Evolutionary conservation across 2,113 vertebrate species (phyloP).

Genomic region (Grallaria varia): DNA sequence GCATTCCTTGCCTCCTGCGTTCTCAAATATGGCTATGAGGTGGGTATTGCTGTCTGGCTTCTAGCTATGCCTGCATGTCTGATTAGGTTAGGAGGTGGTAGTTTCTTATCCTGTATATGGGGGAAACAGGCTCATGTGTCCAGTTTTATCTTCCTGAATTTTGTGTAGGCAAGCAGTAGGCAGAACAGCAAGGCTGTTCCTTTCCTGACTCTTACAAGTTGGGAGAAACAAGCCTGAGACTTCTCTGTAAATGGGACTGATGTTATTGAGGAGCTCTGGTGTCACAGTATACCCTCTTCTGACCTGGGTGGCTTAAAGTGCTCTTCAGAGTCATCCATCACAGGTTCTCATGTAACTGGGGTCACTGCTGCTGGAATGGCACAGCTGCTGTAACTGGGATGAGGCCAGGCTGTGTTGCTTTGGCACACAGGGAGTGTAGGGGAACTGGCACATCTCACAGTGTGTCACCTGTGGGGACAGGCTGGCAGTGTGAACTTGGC

Average conservation of each 20-base stretch:
- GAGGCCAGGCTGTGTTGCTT: not conserved
- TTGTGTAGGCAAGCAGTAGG: not conserved
- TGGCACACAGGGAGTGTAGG: not conserved
- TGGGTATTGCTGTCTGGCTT: conserved; percentile 52
- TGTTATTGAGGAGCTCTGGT: not conserved
- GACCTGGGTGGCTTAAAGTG: not conserved
- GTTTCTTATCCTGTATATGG: not conserved
- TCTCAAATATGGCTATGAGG: conserved; percentile 94
- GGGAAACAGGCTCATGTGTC: not conserved
- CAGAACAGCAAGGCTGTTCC: not conserved
- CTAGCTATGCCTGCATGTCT: not conserved
- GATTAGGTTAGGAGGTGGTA: not conserved
- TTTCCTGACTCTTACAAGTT: not conserved
- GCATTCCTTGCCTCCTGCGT: conserved; percentile 93
- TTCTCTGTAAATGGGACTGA: not conserved
- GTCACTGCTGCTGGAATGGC: not conserved
- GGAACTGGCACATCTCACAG: not conserved
- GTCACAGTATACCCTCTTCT: not conserved
- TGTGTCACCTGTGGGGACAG: not conserved
- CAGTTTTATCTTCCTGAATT: not conserved
- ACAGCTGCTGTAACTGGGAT: not conserved
- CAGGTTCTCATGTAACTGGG: not conserved
- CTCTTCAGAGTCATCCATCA: not conserved
- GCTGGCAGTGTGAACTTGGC: not conserved
- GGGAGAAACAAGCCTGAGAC: not conserved